Base-by-base conservation (phyloP, 1,140 invertebrate genomes). In the Euschistus heros region DNA sequence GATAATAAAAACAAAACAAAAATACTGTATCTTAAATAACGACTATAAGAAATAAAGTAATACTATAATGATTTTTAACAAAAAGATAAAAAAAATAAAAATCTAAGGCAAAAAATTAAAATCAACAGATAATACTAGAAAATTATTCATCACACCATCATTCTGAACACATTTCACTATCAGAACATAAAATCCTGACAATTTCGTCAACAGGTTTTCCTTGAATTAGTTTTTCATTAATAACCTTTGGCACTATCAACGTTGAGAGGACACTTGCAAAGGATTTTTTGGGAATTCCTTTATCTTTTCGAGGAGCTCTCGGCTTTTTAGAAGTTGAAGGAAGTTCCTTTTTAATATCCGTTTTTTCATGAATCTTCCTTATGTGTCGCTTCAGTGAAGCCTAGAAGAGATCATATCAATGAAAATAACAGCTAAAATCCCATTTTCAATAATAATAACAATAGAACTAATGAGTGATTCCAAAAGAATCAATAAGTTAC, bases 341-440 rank as follows among this genome's bases (percentile, higher is more conserved):
- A 3, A 2, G 37, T n/a, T 46, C 62, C 2, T n/a, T 37, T 33
- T 55, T 52, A 1, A n/a, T 18, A 2, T 10, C 33, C 8, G 33
- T 37, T 20, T 22, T 47, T 15, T 54, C 24, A 46, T 65, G 64
- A 5, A 65, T 42, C 8, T 7, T 30, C 22, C 46, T 59, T 2
- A 65, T 65, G 27, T 65, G 64, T 14, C 55, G 54, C 7, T 24
- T 55, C 10, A 65, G 47, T 30, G 64, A 65, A 61, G n/a, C 59
- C 59, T 61, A 44, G 5, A 42, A 61, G 4, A 33, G 2, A 57
- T 10, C 10, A 8, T 22, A 20, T 50, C n/a, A 50, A 6, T 50
- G 20, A 50, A 50, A 50, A 50, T 6, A 37, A 37, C 13, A 37
- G 33, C 33, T 50, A 50, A 50, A 50, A 18, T n/a, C 5, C n/a